Evolutionary conservation across 23 tunicate genomes (phyloP), one percentile per base, ranked within the genome.

Genomic region (Corella eumyota): DNA sequence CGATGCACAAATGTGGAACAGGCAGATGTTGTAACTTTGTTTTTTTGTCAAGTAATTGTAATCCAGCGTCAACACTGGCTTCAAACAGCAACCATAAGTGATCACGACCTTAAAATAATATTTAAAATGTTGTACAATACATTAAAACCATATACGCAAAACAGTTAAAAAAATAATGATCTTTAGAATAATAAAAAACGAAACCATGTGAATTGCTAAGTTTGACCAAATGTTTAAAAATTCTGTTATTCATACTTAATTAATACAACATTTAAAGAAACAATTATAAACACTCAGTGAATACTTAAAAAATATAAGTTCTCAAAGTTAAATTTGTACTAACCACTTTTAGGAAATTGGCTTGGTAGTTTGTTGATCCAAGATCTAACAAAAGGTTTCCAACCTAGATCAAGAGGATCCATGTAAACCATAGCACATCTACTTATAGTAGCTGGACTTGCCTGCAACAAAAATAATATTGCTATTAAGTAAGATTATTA

Each of bases 371-470:
- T 70, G 25, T 49, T 44, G 29, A 88, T 76, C 96, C 96, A 88
- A 2, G 88, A 78, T 53, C 50, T 78, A 2, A 88, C 96, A 47
- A 35, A 78, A 4, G 96, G 96, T 35, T 62, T 60, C 96, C 96
- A 88, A 13, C 96, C 96, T 5, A 88, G 62, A 20, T 88, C 79
- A 28, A 78, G 77, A 5, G 96, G 96, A 40, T 88, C 96, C 58
- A 88, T 36, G 44, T 88, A 88, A 30, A 88, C 96, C 96, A 88
- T 88, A 2, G 96, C 96, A 64, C 96, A 88, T 36, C 96, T 60
- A 37, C 96, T 88, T 29, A 88, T 88, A 15, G 96, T 88, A 56
- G 96, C 96, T 1, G 96, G 96, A 67, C 96, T 88, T 47, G 96
- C 87, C 96, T 88, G 70, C 37, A 58, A 11, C 35, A 6, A 6